Conservation (phyloP, 1,140 invertebrate species). For the Neodiprion virginianus region DNA sequence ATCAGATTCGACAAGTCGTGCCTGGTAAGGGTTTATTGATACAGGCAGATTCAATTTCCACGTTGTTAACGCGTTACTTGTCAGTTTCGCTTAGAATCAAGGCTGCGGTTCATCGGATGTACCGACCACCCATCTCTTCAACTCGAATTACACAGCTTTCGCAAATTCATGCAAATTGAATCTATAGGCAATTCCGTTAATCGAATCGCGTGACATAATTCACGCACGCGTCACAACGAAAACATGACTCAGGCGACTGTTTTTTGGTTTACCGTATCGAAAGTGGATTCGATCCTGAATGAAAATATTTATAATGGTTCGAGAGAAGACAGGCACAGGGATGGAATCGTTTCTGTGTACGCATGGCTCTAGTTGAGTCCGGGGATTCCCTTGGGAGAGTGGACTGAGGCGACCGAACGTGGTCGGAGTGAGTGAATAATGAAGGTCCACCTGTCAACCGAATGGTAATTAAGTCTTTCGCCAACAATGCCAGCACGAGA, state of each 20-base stretch:
- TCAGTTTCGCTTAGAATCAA: not conserved
- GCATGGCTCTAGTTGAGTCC: not conserved
- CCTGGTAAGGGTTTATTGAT: not conserved
- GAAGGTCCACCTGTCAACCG: not conserved
- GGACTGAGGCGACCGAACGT: not conserved
- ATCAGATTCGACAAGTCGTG: not conserved
- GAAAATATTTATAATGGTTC: too few relatives aligned
- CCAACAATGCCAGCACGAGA: not conserved
- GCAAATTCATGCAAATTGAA: not conserved
- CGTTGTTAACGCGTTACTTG: not conserved
- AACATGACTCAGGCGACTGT: too few relatives aligned
- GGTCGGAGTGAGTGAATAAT: not conserved
- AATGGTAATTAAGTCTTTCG: conserved; percentile 5
- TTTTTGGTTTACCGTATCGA: too few relatives aligned
- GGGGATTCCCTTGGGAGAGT: not conserved
- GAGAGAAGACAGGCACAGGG: too few relatives aligned
- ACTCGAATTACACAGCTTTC: not conserved
- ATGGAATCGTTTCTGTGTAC: not conserved
- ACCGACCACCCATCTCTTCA: not conserved
- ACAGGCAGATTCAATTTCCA: not conserved
- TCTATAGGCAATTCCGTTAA: not conserved
- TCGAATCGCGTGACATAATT: too few relatives aligned
- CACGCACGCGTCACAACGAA: too few relatives aligned
- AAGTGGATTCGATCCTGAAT: too few relatives aligned
- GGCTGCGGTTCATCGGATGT: not conserved